Conservation (phyloP, 2,113 vertebrate species). For the Onychorhynchus coronatus region DNA sequence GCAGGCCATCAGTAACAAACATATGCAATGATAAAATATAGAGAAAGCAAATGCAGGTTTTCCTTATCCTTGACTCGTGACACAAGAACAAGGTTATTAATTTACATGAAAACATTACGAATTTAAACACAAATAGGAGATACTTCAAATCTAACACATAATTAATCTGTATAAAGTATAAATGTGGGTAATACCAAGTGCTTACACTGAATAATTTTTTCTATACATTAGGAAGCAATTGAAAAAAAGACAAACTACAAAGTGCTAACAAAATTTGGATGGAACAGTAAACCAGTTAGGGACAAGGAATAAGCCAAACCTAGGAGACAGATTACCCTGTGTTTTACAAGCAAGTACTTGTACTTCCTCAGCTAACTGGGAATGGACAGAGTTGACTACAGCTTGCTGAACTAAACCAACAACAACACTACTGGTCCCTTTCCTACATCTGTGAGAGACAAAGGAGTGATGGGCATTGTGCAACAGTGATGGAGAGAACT, state of each 20-base stretch:
- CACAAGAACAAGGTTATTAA: not conserved
- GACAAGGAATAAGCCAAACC: not conserved
- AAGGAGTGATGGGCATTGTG: not conserved
- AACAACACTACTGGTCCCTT: not conserved
- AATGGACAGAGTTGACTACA: not conserved
- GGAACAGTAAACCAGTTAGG: not conserved
- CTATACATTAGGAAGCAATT: not conserved
- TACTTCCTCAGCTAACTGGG: not conserved
- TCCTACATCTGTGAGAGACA: not conserved
- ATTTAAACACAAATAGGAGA: not conserved
- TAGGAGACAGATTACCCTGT: not conserved
- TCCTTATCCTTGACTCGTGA: not conserved
- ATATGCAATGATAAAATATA: not conserved
- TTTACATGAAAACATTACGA: not conserved
- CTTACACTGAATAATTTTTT: not conserved
- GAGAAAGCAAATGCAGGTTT: not conserved
- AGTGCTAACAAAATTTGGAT: not conserved
- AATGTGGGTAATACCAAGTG: not conserved
- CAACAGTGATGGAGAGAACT: not conserved
- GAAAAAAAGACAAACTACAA: not conserved
- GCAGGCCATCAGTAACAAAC: not conserved
- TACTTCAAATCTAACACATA: not conserved
- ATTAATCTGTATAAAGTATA: not conserved
- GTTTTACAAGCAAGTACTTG: not conserved
- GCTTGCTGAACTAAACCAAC: not conserved